Base-by-base conservation (phyloP, 2,113 vertebrate genomes). In the Tupaia chinensis region DNA sequence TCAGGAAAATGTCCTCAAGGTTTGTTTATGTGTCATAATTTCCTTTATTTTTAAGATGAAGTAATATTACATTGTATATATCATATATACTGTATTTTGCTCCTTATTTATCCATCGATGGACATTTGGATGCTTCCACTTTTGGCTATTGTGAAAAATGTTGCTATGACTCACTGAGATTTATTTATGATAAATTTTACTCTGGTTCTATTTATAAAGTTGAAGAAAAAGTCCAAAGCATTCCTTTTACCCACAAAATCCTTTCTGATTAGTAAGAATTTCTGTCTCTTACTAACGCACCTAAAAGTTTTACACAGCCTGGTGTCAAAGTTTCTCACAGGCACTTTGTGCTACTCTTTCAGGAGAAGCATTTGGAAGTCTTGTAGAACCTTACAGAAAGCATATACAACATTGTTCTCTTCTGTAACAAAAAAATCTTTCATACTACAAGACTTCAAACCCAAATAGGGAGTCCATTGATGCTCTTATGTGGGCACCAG, bases 121-220 rank as follows among this genome's bases (percentile, higher is more conserved):
- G 60, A 6, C 27, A 19, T 9, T 72, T 61, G 13, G n/a, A 78
- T 72, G 2, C 34, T 93, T 69, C 54, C 15, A 53, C 0, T 91
- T 82, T 74, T 12, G 9, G 8, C 29, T 34, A 11, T 34, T 61
- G 23, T 60, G 29, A 19, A 79, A 80, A 77, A 34, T 66, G 25
- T 5, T 23, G 12, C 23, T 61, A 29, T 61, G n/a, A 72, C 14
- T 86, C 61, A 56, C 25, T 82, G 65, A 23, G 12, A 1, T 95
- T 89, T 83, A 73, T 79, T 96, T 91, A 25, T 32, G n/a, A 27
- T 60, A 92, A n/a, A 89, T 65, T 80, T 85, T 10, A 88, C 60
- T 80, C 32, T 87, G 20, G 4, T 91, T 69, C 74, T 91, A 53
- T n/a, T 91, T 19, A 34, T 82, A 14, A 72, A 77, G 11, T 58